Conservation (phyloP, 2,797 vertebrate genomes). For the Gorsachius magnificus region DNA sequence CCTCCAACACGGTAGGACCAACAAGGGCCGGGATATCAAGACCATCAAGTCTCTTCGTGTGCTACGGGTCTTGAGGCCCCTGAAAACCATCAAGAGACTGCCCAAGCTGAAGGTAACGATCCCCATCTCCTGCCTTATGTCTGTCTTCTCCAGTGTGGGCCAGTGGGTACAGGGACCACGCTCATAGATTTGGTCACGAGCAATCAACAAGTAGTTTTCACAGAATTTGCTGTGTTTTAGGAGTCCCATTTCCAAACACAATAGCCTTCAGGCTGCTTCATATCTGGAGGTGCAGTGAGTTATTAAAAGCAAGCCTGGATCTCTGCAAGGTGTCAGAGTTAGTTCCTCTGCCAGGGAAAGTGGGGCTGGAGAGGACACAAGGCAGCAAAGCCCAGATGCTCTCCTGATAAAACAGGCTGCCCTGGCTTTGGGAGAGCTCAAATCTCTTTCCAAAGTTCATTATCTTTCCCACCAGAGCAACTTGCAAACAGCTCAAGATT, state of each 20-base stretch:
- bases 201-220: background rate
- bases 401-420: background rate
- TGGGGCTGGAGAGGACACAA: background rate
- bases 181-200: fast-evolving
- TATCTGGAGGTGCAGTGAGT: background rate
- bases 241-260: background rate
- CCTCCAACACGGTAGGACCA: conserved; percentile 77
- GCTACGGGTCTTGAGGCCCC: conserved; percentile 90
- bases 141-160: background rate
- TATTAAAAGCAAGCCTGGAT: background rate
- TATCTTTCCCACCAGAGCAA: background rate
- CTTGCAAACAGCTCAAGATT: background rate
- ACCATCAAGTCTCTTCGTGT: conserved; percentile 98
- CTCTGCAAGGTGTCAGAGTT: background rate
- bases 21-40: conserved; percentile 97
- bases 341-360: background rate
- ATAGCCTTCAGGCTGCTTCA: background rate
- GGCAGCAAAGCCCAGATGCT: background rate
- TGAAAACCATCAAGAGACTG: conserved; percentile 98
- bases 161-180: fast-evolving
- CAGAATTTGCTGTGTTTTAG: background rate
- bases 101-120: conserved; percentile 93
- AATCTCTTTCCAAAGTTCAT: background rate
- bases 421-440: background rate
- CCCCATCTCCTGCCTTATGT: background rate